phyloP scores from a whole-genome alignment of 2,888 invertebrate genomes.

The Perizoma flavofasciatum region DNA sequence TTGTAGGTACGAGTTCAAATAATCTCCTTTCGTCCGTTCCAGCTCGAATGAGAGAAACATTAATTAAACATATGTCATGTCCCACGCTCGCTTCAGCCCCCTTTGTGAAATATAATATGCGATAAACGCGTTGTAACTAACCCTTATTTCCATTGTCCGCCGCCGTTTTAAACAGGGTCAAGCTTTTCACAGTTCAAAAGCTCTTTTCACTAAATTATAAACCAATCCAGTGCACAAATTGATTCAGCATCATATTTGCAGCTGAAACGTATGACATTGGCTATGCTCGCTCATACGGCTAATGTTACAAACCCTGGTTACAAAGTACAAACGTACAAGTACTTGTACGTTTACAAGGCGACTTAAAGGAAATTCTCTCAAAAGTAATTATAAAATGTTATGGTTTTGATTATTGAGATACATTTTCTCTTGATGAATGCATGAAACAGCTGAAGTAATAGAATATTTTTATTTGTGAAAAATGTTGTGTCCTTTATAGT shows the following conservation, averaged over 20 bases:
- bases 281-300: neutral
- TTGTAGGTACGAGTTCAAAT: constrained; percentile 42
- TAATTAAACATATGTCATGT: constrained; percentile 66
- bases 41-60: constrained; percentile 51
- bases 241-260: constrained; percentile 1
- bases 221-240: constrained; percentile 14
- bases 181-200: constrained; percentile 15
- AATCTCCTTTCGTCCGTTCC: constrained; percentile 53
- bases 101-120: constrained; percentile 50
- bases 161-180: constrained; percentile 13
- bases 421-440: no score
- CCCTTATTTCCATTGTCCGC: constrained; percentile 23
- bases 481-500: no score
- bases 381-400: no score
- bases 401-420: no score
- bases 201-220: constrained; percentile 11
- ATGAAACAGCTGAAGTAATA: no score
- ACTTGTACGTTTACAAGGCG: no score
- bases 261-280: constrained; percentile 8
- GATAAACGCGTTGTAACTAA: constrained; percentile 29
- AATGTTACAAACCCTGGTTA: no score
- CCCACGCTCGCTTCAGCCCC: constrained; percentile 51
- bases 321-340: no score
- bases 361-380: no score
- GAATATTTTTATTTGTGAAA: no score